phyloP scores from a whole-genome alignment of 2,113 vertebrate species.

The Chlorodrepanis virens region DNA sequence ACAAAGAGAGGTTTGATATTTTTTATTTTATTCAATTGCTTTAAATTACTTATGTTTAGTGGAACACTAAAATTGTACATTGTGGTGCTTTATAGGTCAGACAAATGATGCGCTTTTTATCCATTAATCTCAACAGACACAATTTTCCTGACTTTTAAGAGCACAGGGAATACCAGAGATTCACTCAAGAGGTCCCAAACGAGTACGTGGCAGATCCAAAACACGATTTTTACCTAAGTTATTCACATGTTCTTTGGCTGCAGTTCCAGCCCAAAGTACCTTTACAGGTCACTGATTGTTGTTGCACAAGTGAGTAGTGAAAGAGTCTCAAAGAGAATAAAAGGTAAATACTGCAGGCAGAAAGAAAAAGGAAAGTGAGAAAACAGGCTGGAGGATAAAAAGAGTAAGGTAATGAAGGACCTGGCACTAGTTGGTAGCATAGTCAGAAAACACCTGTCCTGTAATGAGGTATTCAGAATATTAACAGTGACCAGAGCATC shows the following conservation, averaged over 20 bases:
- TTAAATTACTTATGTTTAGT: not conserved
- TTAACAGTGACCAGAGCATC: not conserved
- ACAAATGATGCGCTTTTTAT: accelerated
- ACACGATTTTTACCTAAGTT: not conserved
- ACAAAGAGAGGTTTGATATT: not conserved
- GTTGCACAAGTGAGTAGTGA: not conserved
- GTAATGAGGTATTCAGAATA: not conserved
- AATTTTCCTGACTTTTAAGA: not conserved
- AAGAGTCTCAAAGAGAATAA: not conserved
- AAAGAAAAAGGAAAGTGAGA: not conserved
- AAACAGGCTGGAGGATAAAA: not conserved
- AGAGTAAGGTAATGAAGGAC: not conserved
- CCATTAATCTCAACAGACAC: not conserved
- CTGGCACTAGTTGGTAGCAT: not conserved
- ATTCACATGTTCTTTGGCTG: not conserved
- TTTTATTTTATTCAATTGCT: not conserved
- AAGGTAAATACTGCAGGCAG: not conserved
- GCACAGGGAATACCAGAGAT: not conserved
- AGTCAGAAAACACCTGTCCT: not conserved
- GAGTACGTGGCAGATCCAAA: not conserved
- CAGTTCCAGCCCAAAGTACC: not conserved
- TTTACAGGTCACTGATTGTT: not conserved
- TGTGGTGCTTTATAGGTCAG: not conserved
- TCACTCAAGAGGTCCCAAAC: not conserved
- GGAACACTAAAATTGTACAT: not conserved